Evolutionary conservation across 2,113 vertebrate genomes (phyloP).

Genomic region (Ibidorhyncha struthersii): DNA sequence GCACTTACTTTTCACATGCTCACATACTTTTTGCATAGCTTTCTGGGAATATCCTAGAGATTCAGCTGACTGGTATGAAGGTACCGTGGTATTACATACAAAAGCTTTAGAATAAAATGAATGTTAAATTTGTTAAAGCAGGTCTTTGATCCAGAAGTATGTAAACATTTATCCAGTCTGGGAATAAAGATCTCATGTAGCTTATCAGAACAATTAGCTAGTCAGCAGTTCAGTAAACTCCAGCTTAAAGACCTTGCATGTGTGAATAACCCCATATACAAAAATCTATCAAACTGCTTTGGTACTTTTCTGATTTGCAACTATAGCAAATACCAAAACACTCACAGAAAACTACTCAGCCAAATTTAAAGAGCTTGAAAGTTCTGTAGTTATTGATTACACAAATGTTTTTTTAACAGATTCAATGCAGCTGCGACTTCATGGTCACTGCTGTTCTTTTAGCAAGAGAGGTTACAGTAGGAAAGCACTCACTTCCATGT

Average conservation of each 20-base stretch:
- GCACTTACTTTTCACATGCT: neutral
- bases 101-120: neutral
- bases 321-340: neutral
- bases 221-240: neutral
- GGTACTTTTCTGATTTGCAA: neutral
- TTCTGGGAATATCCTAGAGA: neutral
- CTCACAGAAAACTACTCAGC: neutral
- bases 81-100: neutral
- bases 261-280: neutral
- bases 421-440: neutral
- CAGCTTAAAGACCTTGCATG: neutral
- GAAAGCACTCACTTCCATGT: neutral
- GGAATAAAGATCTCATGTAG: neutral
- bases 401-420: neutral
- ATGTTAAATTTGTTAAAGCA: neutral
- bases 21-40: neutral
- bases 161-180: neutral
- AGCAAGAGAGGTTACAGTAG: neutral
- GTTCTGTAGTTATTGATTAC: neutral
- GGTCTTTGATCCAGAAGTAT: neutral
- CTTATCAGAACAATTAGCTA: constrained; percentile 5
- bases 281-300: neutral
- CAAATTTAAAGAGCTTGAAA: neutral
- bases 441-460: neutral
- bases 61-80: neutral